A percentile compares a stretch with the other conserved stretches of the same genome.
These are phyloP conservation scores for Mayetiola destructor DNA, from an alignment of 2,888 invertebrate species.

Conservation along the genomic window DNA sequence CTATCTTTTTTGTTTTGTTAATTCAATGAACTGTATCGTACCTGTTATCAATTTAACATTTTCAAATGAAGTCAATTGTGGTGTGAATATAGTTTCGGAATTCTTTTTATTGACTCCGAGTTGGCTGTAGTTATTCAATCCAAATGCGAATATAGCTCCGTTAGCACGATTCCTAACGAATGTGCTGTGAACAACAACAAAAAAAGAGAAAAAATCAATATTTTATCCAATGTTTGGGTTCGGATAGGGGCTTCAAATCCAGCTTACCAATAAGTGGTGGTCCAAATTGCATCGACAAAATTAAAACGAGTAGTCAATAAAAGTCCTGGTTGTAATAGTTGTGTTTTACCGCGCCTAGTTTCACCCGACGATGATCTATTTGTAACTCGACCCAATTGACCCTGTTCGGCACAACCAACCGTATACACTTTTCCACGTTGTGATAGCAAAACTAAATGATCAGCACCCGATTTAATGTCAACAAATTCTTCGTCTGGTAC, in stretches of 20 bases:
- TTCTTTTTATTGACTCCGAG: constrained; percentile 43
- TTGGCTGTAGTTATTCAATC: constrained; percentile 90
- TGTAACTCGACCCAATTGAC: constrained; percentile 78
- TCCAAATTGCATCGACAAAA: constrained; percentile 59
- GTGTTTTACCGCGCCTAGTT: constrained; percentile 38
- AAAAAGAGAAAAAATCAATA: neutral
- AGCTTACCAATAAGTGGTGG: constrained; percentile 56
- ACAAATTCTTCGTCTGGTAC: constrained; percentile 49
- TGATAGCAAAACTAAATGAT: constrained; percentile 77
- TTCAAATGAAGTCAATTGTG: constrained; percentile 25
- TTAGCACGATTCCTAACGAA: constrained; percentile 43
- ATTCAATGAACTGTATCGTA: neutral
- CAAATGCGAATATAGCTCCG: constrained; percentile 56
- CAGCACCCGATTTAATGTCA: constrained; percentile 77
- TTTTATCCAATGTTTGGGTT: neutral
- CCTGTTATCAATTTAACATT: constrained; percentile 28
- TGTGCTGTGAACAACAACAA: constrained; percentile 36
- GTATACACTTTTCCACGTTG: constrained; percentile 55
- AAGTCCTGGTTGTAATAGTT: constrained; percentile 28
- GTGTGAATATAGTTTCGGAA: constrained; percentile 23
- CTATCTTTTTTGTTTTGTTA: no score
- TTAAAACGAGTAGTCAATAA: constrained; percentile 17
- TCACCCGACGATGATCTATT: constrained; percentile 46
- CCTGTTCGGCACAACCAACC: constrained; percentile 76
- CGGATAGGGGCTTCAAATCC: neutral